Evolutionary conservation across 2,113 vertebrate species (phyloP), one percentile per base, ranked within the genome.

Genomic region (Perca schrenkii): DNA sequence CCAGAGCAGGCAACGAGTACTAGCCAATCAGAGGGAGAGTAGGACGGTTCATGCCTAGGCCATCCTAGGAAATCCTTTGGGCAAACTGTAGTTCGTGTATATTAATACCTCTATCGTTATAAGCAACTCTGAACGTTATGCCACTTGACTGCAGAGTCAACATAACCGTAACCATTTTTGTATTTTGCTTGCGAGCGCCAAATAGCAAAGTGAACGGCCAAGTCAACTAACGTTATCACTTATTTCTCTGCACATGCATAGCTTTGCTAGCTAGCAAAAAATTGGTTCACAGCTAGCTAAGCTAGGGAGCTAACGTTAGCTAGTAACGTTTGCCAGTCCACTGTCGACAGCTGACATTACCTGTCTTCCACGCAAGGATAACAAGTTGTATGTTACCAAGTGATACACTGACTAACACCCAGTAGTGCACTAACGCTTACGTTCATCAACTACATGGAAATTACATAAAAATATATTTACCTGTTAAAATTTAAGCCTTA

Each of bases 381-480:
- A 28, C 22, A 43, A 2, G 19, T 71, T 64, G 65, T 6, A 12
- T 2, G 36, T 17, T 54, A 54, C 25, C 6, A 67, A 28, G 12
- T 7, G 6, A 54, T 14, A 85, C 74, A 21, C n/a, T 0, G 3
- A 54, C 50, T 15, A 8, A 54, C 50, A 22, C 13, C 12, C 12
- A n/a, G 13, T 5, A 54, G 4, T n/a, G 28, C 1, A 14, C 1
- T 16, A 14, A 40, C 8, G 2, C 12, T 10, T 11, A 62, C 73
- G 3, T n/a, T 12, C 3, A 16, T 34, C 1, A 5, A 40, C 15
- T 65, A 6, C 57, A 54, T 28, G 8, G 0, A 64, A 58, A 47
- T 68, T 52, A 36, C 60, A 78, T 78, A 8, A 54, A 77, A n/a
- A 75, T 47, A 67, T 28, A 61, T 90, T 95, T 94, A 96, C 95